Evolutionary conservation across 2,797 vertebrate species (phyloP).

Genomic region (Tarsius wallacei): DNA sequence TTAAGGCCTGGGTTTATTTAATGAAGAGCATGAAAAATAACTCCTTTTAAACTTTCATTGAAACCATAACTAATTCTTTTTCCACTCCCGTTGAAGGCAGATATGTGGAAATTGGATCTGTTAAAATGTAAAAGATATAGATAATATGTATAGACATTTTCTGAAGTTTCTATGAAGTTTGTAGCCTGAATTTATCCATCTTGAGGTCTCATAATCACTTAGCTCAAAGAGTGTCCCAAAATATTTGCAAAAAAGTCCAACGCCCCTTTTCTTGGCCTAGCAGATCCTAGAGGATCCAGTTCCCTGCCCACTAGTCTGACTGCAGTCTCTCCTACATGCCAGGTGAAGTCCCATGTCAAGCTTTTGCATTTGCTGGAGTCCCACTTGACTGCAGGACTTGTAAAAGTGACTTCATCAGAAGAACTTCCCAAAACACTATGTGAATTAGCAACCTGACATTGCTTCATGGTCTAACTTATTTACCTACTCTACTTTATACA

Average conservation of each 20-base stretch:
- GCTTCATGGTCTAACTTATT: not conserved
- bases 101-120: not conserved
- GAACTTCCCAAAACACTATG: not conserved
- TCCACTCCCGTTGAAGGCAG: not conserved
- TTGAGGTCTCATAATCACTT: not conserved
- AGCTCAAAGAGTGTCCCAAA: not conserved
- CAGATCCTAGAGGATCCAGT: not conserved
- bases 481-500: too few species aligned
- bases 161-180: not conserved
- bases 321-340: not conserved
- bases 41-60: not conserved
- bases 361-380: not conserved
- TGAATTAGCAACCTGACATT: not conserved
- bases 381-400: not conserved
- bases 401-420: not conserved
- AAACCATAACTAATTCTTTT: not conserved
- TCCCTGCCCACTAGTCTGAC: not conserved
- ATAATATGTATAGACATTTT: not conserved
- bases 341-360: not conserved
- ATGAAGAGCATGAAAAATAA: conserved; percentile 3
- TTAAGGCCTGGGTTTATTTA: conserved; percentile 4
- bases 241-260: not conserved
- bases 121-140: too few species aligned
- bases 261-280: not conserved
- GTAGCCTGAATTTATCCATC: not conserved